phyloP scores from a whole-genome alignment of 2,797 vertebrate genomes.

The Arnoldichthys spilopterus region DNA sequence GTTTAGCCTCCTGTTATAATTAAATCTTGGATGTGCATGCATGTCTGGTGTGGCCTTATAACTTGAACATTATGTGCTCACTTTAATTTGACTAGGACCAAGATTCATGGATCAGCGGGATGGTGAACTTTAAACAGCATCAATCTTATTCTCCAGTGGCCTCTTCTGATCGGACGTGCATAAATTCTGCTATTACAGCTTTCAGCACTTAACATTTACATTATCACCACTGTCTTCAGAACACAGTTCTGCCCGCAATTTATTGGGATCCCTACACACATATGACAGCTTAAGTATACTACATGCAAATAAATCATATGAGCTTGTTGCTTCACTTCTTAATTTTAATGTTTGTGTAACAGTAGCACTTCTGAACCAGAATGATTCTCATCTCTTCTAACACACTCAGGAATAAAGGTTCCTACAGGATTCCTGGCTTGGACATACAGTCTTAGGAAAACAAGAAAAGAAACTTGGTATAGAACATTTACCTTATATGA shows the following conservation, averaged over 20 bases:
- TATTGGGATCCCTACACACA: not conserved
- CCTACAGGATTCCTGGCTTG: not conserved
- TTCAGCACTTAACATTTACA: constrained; percentile 35
- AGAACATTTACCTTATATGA: not conserved
- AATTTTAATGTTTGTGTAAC: not conserved
- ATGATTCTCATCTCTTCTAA: not conserved
- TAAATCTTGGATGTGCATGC: constrained; percentile 24
- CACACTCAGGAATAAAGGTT: too few species aligned
- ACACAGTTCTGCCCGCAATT: constrained; percentile 6
- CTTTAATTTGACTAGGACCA: constrained; percentile 24
- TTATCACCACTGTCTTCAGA: constrained; percentile 15
- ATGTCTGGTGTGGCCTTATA: constrained; percentile 23
- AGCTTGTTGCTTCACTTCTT: not conserved
- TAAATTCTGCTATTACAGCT: constrained; percentile 38
- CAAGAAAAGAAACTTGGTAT: too few species aligned
- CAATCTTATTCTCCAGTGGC: constrained; percentile 30
- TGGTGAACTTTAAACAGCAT: constrained; percentile 48
- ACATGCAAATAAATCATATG: not conserved
- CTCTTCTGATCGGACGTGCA: constrained; percentile 20
- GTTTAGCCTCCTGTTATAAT: constrained; percentile 7
- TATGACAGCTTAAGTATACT: not conserved
- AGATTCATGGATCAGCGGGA: constrained; percentile 42
- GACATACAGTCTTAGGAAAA: not conserved
- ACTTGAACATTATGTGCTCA: constrained; percentile 26
- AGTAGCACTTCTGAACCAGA: constrained; percentile 1